Base-by-base conservation (phyloP, 2,113 vertebrate species). In the Oryzias celebensis region DNA sequence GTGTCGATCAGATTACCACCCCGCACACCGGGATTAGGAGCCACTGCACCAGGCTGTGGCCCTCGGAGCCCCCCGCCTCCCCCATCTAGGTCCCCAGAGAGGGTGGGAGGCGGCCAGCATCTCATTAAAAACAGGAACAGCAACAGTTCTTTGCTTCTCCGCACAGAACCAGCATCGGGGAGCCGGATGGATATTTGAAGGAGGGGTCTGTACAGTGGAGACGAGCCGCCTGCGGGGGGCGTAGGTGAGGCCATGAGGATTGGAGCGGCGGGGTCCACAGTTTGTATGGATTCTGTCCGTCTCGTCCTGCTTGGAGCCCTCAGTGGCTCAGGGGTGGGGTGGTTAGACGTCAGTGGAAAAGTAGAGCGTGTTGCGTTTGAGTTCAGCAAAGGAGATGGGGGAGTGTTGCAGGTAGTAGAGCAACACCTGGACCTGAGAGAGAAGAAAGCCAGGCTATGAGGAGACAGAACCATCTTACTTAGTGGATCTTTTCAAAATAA, bases 371-470 rank as follows among this genome's bases (percentile, higher is more conserved):
- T 97, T 98, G 78, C 95, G 94, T 89, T 98, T 98, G 63, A 98
- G 93, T 86, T 99, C 97, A 0, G 93, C 92, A 57, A 95, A 96
- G 90, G 94, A 93, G 65, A 99, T 95, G 66, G 97, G 96, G 58
- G 94, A 90, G 71, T 98, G 97, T 91, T 99, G 97, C 91, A 99
- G 87, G 91, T 98, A 99, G 85, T 99, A 99, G 52, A 99, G 94
- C 66, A 99, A 92, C 76, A 99, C 97, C 85, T 99, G 97, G 72
- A 99, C 97, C 97, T 98, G 77, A 17, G n/a, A 14, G 44, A 31
- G 61, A 12, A 81, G n/a, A 44, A 20, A 47, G 54, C 26, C 8
- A 8, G n/a, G 18, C 1, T n/a, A 24, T 51, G 42, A 51, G n/a
- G 51, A n/a, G 28, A 28, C 17, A 57, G 26, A 46, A 64, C 42